These are phyloP conservation scores for Eidolon dupreanum DNA, from an alignment of 2,797 vertebrate genomes.

Conservation along the genomic window DNA sequence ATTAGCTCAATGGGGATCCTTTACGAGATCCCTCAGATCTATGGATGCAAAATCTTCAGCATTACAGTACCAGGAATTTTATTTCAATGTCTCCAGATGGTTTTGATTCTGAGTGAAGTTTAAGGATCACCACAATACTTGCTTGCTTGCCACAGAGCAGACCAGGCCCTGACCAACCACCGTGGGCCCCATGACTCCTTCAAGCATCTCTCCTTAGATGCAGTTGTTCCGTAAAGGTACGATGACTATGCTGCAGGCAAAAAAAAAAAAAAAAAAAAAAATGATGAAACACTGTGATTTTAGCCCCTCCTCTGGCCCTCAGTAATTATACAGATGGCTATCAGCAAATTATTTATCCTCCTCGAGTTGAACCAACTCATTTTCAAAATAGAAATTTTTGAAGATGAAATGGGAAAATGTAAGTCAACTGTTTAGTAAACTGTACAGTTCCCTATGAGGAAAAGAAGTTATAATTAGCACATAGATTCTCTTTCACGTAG, in stretches of 20 bases:
- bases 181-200: no score
- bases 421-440: background rate
- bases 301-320: background rate
- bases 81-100: background rate
- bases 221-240: background rate
- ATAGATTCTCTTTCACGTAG: background rate
- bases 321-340: background rate
- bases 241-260: background rate
- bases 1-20: no score
- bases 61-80: background rate
- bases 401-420: background rate
- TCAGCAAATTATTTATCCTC: background rate
- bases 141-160: background rate
- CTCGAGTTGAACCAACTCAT: background rate
- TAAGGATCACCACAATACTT: background rate
- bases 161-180: background rate
- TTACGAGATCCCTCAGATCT: background rate
- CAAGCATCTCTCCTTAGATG: background rate
- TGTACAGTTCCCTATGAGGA: background rate
- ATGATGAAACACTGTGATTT: background rate
- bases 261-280: background rate
- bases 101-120: background rate
- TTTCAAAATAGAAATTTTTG: background rate
- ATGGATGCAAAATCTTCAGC: background rate
- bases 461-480: background rate